Conservation (phyloP, 2,888 invertebrate species). For the Ornithoptera alexandrae region DNA sequence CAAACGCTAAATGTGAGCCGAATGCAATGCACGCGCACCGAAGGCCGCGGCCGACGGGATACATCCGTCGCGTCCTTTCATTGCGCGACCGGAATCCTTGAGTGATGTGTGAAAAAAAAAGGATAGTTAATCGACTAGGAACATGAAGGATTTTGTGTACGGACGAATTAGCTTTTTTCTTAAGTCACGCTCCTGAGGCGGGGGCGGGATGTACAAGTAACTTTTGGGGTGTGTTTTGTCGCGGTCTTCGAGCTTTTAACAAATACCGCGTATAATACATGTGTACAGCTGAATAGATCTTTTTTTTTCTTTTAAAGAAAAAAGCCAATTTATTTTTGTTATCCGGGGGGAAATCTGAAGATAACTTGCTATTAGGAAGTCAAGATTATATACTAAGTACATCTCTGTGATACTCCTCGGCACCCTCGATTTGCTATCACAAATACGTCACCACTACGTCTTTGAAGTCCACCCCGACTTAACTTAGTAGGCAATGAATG, state of each 20-base stretch:
- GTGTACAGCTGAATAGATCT: too few species aligned
- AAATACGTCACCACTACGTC: too few species aligned
- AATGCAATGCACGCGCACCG: constrained; percentile 62
- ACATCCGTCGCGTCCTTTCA: constrained; percentile 51
- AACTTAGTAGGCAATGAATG: too few species aligned
- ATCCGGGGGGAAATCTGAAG: too few species aligned
- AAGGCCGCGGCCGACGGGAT: constrained; percentile 53
- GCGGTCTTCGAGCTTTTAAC: constrained; percentile 23
- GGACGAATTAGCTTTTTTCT: constrained; percentile 60
- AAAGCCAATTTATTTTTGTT: too few species aligned
- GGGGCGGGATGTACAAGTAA: constrained; percentile 31
- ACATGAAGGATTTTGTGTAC: constrained; percentile 45
- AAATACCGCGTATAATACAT: background rate
- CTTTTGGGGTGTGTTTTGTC: constrained; percentile 33
- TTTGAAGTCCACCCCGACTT: too few species aligned
- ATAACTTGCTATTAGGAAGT: too few species aligned
- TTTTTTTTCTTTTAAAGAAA: too few species aligned
- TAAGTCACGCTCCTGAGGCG: constrained; percentile 40
- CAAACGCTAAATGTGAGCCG: constrained; percentile 38
- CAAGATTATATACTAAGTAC: too few species aligned
- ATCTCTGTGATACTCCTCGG: too few species aligned
- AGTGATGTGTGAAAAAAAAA: constrained; percentile 41
- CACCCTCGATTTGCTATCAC: too few species aligned
- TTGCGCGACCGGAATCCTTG: constrained; percentile 59
- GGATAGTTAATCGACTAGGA: constrained; percentile 43